These are phyloP conservation scores for Mallotus villosus DNA, from an alignment of 2,797 vertebrate species.

Conservation along the genomic window DNA sequence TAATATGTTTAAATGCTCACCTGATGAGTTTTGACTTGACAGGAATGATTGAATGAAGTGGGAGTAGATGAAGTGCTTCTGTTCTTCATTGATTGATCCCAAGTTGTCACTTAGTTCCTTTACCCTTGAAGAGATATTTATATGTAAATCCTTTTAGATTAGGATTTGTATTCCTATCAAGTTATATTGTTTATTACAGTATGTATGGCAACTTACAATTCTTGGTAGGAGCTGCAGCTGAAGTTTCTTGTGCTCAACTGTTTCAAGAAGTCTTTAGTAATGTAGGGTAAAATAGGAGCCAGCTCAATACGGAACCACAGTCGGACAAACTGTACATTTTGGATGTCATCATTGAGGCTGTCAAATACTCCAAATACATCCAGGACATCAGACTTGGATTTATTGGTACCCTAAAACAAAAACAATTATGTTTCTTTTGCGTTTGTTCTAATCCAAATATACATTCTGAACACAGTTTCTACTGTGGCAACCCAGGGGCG, in stretches of 20 bases:
- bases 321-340: too few species aligned
- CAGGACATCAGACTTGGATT: too few species aligned
- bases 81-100: background rate
- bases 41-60: constrained; percentile 45
- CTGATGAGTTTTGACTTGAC: constrained; percentile 35
- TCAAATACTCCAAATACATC: too few species aligned
- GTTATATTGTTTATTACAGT: background rate
- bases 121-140: constrained; percentile 14
- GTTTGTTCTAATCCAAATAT: too few species aligned
- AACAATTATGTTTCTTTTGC: too few species aligned
- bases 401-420: too few species aligned
- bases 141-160: background rate
- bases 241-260: too few species aligned
- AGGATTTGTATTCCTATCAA: background rate
- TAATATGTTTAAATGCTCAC: constrained; percentile 21
- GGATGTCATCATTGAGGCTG: too few species aligned
- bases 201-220: background rate
- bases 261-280: background rate
- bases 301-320: background rate
- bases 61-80: constrained; percentile 30
- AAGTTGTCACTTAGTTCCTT: constrained; percentile 13
- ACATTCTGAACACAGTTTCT: too few species aligned
- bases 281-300: background rate
- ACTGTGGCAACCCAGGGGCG: too few species aligned
- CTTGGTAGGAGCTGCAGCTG: too few species aligned